These are phyloP conservation scores for Synanthedon vespiformis DNA, from an alignment of 2,888 invertebrate species.

Conservation along the genomic window DNA sequence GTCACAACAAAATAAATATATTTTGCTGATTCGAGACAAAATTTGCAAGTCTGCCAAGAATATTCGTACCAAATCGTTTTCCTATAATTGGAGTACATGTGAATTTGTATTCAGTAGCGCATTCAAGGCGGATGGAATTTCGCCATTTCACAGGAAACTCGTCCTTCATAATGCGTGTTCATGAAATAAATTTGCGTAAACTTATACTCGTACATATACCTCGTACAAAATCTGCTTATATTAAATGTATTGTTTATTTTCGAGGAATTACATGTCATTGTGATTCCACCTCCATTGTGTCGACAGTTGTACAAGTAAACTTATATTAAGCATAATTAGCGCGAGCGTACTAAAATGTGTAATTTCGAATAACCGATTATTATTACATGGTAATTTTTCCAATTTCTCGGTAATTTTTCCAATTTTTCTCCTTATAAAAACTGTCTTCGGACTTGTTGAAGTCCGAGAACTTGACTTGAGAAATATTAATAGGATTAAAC, in stretches of 20 bases:
- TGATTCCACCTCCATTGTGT: no score
- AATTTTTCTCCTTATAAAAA: no score
- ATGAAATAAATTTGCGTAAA: slow-evolving; percentile 60
- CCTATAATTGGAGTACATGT: slow-evolving; percentile 71
- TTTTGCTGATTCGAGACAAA: slow-evolving; percentile 65
- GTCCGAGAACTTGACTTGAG: no score
- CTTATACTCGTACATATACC: slow-evolving; percentile 20
- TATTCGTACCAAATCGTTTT: slow-evolving; percentile 71
- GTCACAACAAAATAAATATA: slow-evolving; percentile 66
- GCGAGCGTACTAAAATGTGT: no score
- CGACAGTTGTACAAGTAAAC: no score
- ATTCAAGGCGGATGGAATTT: slow-evolving; percentile 63
- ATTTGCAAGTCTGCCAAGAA: slow-evolving; percentile 71
- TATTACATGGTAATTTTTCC: no score
- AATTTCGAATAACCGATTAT: no score
- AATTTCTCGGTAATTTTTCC: no score
- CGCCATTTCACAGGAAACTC: slow-evolving; percentile 56
- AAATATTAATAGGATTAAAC: no score
- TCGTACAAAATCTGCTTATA: neutral
- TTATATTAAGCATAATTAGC: no score
- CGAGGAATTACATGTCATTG: neutral
- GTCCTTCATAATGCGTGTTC: slow-evolving; percentile 66
- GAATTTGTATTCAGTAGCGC: slow-evolving; percentile 70
- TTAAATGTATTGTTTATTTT: no score
- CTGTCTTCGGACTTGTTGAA: no score